These are phyloP conservation scores for Drosophila subobscura DNA, from an alignment of 1,140 invertebrate genomes.

Conservation along the genomic window DNA sequence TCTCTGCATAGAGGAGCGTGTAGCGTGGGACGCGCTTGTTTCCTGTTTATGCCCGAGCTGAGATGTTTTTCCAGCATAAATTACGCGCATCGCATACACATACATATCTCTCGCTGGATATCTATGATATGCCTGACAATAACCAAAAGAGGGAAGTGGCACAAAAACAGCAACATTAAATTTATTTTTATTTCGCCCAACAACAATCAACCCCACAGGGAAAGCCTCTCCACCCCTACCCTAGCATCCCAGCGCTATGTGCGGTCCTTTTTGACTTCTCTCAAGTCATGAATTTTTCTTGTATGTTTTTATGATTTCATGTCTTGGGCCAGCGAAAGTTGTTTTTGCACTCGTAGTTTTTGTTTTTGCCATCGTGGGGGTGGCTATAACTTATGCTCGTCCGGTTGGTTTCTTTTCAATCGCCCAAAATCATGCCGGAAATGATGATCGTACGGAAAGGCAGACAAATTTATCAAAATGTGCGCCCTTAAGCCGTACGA, in stretches of 20 bases:
- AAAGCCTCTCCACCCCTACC: slow-evolving; percentile 35
- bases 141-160: slow-evolving; percentile 3
- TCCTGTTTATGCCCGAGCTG: slow-evolving; percentile 79
- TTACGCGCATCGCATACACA: slow-evolving; percentile 52
- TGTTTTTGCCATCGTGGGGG: slow-evolving; percentile 63
- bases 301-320: slow-evolving; percentile 75
- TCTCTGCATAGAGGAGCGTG: slow-evolving; percentile 27
- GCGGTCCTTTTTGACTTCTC: slow-evolving; percentile 68
- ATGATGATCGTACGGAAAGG: slow-evolving; percentile 75
- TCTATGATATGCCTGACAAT: slow-evolving; percentile 67
- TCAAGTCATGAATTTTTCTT: slow-evolving; percentile 73
- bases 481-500: slow-evolving; percentile 15
- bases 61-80: slow-evolving; percentile 76
- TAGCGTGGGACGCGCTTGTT: slow-evolving; percentile 33
- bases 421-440: slow-evolving; percentile 61
- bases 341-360: slow-evolving; percentile 64
- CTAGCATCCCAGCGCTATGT: slow-evolving; percentile 56
- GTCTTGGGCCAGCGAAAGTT: slow-evolving; percentile 33
- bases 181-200: slow-evolving; percentile 73
- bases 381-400: slow-evolving; percentile 34
- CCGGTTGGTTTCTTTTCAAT: slow-evolving; percentile 41
- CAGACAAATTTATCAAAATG: slow-evolving; percentile 79
- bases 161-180: slow-evolving; percentile 80
- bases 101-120: slow-evolving; percentile 6
- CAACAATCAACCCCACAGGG: slow-evolving; percentile 51